A percentile compares a stretch with the other conserved stretches of the same genome.
Evolutionary conservation across 92 coral and sea anemone species (phyloP).

Genomic region (Virgularia gustaviana): DNA sequence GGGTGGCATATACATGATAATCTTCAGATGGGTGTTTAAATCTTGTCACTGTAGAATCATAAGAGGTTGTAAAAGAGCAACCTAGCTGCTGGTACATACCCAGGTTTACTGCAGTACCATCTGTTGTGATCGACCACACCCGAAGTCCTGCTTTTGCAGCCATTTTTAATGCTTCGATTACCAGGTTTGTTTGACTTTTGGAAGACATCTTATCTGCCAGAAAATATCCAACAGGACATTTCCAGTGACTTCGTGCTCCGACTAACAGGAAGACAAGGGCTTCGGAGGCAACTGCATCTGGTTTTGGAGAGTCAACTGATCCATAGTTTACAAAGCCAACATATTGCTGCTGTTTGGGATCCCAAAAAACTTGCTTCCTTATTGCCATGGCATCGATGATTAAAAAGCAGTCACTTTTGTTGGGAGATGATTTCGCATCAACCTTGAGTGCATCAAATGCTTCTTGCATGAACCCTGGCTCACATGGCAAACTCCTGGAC

Average conservation of each 20-base stretch:
- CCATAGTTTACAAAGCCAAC: constrained; percentile 26
- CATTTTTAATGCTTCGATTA: background rate
- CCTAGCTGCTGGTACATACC: background rate
- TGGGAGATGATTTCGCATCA: background rate
- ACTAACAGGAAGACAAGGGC: constrained; percentile 15
- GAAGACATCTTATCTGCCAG: background rate
- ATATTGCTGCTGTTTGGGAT: background rate
- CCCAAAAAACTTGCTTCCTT: constrained; percentile 5
- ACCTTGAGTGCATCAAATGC: too few relatives aligned
- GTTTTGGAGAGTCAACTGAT: background rate
- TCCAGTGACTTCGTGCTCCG: constrained; percentile 4
- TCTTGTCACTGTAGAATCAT: background rate
- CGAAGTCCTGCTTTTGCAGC: background rate
- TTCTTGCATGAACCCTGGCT: constrained; percentile 7
- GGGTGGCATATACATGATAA: background rate
- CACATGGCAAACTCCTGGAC: background rate
- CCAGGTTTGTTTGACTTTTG: background rate
- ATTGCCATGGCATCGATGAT: constrained; percentile 5
- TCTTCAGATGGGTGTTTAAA: background rate
- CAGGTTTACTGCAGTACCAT: constrained; percentile 6
- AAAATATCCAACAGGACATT: background rate
- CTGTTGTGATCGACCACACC: constrained; percentile 12
- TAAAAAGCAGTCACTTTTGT: constrained; percentile 13
- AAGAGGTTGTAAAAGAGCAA: too few relatives aligned
- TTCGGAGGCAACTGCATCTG: constrained; percentile 15